Percentiles rank a stretch among this genome's conserved stretches.
These are phyloP conservation scores for Pogonus chalceus DNA, from an alignment of 1,140 invertebrate genomes.

Conservation along the genomic window DNA sequence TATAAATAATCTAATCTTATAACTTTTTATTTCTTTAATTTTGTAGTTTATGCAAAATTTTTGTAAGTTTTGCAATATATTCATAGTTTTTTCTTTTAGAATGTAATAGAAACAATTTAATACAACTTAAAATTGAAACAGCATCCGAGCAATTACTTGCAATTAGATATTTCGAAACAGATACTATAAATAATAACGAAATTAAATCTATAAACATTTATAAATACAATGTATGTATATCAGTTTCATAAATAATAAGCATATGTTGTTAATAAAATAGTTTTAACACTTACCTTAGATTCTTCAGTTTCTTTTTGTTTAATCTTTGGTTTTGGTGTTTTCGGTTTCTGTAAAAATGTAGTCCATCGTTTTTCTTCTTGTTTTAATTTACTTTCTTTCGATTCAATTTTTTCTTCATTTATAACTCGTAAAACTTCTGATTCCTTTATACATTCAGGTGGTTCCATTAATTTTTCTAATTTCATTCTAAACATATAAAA, in stretches of 20 bases:
- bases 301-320: constrained; percentile 31
- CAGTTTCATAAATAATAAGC: neutral
- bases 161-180: too few species aligned
- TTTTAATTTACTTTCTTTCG: constrained; percentile 37
- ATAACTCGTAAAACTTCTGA: constrained; percentile 59
- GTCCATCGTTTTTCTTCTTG: constrained; percentile 52
- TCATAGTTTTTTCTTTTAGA: too few species aligned
- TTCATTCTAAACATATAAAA: neutral
- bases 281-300: constrained; percentile 17
- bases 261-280: neutral
- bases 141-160: too few species aligned
- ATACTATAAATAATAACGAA: neutral
- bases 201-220: neutral
- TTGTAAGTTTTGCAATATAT: too few species aligned
- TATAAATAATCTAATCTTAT: too few species aligned
- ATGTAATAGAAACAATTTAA: neutral
- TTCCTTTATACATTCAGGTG: constrained; percentile 44
- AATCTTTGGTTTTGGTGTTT: constrained; percentile 46
- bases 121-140: too few species aligned
- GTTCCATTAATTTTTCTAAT: neutral
- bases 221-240: neutral
- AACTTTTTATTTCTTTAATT: too few species aligned
- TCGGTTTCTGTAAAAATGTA: constrained; percentile 61
- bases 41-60: too few species aligned
- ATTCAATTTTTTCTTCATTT: constrained; percentile 42